Evolutionary conservation across 2,797 vertebrate species (phyloP).

Genomic region (Apogon hyalosoma): DNA sequence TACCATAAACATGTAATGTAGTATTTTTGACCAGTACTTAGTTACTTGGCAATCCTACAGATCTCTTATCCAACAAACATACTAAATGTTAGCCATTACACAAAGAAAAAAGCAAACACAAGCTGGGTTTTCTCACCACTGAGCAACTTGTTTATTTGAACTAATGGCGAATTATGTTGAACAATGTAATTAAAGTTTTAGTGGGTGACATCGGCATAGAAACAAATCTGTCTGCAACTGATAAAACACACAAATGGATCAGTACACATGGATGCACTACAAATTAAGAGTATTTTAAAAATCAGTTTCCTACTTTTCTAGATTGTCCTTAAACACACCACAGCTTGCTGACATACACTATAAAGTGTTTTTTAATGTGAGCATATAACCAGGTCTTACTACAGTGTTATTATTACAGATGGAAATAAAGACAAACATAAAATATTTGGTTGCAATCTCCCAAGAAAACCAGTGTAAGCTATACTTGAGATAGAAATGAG

Average conservation of each 20-base stretch:
- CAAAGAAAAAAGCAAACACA: neutral
- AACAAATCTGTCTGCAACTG: constrained; percentile 3
- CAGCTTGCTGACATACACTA: too few species aligned
- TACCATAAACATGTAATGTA: constrained; percentile 5
- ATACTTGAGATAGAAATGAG: too few species aligned
- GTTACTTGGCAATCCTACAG: neutral
- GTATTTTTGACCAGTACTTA: neutral
- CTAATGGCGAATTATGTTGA: neutral
- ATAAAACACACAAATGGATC: neutral
- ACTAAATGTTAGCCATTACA: neutral
- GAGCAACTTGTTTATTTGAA: constrained; percentile 6
- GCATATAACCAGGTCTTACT: neutral
- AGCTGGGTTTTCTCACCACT: constrained; percentile 3
- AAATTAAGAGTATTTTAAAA: too few species aligned
- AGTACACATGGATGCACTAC: neutral
- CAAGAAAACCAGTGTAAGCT: too few species aligned
- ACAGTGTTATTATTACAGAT: neutral
- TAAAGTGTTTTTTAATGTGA: neutral
- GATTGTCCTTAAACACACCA: too few species aligned
- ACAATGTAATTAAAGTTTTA: neutral
- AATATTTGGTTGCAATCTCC: too few species aligned
- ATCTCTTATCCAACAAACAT: neutral
- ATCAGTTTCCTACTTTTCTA: neutral
- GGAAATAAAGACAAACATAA: neutral
- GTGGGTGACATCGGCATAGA: neutral